Base-by-base conservation (phyloP, 1,140 invertebrate species). In the Brachystomella parvula region DNA sequence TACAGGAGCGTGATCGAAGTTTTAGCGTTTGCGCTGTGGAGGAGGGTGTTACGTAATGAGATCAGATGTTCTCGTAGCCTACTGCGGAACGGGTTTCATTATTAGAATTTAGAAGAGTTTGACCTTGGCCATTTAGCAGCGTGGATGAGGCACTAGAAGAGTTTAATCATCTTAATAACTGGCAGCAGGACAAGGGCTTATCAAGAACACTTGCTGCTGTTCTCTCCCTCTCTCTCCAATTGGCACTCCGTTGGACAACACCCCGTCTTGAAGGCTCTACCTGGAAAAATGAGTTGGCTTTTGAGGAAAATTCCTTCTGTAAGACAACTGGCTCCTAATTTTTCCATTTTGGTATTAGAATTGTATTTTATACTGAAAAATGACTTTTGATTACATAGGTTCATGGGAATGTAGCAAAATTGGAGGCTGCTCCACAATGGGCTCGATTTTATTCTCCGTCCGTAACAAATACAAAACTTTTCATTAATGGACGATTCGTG, bases 401-500 rank as follows among this genome's bases (percentile, higher is more conserved):
- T 44, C 39, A 44, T 44, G 39, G 49, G 3, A 39, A 6, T 39
- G n/a, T 24, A 9, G 28, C 28, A n/a, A 21, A 21, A 21, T 56
- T 56, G 29, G 28, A 30, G 9, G 15, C 29, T 15, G 6, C 21
- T 6, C 29, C 29, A 60, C 26, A 32, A 26, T 30, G 30, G 58
- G 6, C 9, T 32, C 12, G 58, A 32, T 60, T 60, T 59, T 70
- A 70, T 57, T 67, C 73, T 29, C 49, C 71, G 19, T 35, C 66
- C 19, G 65, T 70, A 17, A 83, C 87, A 1, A 85, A 86, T 15
- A 92, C 92, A 17, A 97, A 98, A 81, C 83, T 96, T 63, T 98
- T 92, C 77, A 94, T 98, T 69, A 86, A 98, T 85, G 94, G 94
- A 66, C 86, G 96, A 80, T 94, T 93, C 80, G 83, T 96, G 0